phyloP scores from a whole-genome alignment of 2,113 vertebrate genomes.

The Onychorhynchus coronatus region DNA sequence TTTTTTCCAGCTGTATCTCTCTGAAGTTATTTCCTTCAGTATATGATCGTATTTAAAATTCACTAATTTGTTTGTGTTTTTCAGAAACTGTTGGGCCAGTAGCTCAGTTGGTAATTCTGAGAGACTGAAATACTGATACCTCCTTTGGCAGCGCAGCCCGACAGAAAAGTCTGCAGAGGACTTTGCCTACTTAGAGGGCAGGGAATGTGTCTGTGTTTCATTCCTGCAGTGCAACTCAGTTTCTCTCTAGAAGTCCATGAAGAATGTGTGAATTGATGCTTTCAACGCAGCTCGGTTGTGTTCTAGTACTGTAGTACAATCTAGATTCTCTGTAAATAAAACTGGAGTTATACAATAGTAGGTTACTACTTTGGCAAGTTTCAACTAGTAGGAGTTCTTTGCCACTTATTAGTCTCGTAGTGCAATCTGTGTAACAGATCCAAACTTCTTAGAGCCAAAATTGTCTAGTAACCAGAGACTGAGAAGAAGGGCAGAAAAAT shows the following conservation, averaged over 20 bases:
- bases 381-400: background rate
- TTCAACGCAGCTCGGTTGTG: background rate
- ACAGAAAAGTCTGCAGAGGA: background rate
- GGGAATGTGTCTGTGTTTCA: background rate
- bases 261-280: background rate
- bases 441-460: background rate
- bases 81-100: background rate
- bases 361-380: background rate
- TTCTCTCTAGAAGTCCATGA: background rate
- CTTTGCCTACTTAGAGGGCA: background rate
- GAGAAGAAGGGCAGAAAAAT: background rate
- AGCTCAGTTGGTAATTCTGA: background rate
- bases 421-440: background rate
- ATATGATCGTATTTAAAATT: background rate
- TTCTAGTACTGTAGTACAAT: background rate
- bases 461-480: background rate
- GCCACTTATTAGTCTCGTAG: background rate
- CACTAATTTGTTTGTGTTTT: background rate
- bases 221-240: background rate
- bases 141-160: background rate
- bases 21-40: background rate
- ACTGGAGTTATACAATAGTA: background rate
- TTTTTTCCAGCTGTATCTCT: background rate
- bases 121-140: background rate
- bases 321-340: background rate